Evolutionary conservation across 2,113 vertebrate genomes (phyloP).

Genomic region (Narcine bancroftii): DNA sequence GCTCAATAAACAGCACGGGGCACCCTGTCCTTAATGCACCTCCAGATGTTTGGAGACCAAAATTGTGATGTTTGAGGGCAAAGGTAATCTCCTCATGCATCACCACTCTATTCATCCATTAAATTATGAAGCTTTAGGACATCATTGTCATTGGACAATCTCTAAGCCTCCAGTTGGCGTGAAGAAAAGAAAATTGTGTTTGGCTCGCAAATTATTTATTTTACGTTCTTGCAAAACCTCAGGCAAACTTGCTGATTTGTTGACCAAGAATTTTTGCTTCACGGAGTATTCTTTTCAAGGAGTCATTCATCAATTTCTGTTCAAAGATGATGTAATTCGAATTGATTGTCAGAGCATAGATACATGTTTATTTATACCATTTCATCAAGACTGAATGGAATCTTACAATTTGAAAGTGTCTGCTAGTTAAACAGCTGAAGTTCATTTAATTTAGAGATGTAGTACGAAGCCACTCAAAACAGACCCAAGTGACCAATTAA

Average conservation of each 20-base stretch:
- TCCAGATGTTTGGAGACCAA: no score
- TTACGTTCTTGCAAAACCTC: neutral
- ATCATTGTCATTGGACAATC: neutral
- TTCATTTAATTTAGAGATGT: no score
- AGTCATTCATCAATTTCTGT: neutral
- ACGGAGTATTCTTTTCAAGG: neutral
- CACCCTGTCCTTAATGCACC: no score
- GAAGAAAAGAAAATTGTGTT: neutral
- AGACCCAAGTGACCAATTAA: no score
- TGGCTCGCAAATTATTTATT: neutral
- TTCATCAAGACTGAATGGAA: neutral
- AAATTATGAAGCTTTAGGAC: neutral
- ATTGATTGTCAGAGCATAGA: neutral
- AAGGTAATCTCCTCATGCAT: no score
- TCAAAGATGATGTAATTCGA: neutral
- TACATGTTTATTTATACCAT: neutral
- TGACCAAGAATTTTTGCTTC: neutral
- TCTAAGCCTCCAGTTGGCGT: neutral
- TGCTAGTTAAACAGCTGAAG: no score
- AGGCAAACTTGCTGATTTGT: neutral
- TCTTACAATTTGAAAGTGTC: neutral
- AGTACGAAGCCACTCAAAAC: no score
- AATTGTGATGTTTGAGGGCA: no score
- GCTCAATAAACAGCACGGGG: no score
- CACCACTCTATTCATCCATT: neutral